Base-by-base conservation (phyloP, 2,113 vertebrate genomes). In the Lampris megalopsis region DNA sequence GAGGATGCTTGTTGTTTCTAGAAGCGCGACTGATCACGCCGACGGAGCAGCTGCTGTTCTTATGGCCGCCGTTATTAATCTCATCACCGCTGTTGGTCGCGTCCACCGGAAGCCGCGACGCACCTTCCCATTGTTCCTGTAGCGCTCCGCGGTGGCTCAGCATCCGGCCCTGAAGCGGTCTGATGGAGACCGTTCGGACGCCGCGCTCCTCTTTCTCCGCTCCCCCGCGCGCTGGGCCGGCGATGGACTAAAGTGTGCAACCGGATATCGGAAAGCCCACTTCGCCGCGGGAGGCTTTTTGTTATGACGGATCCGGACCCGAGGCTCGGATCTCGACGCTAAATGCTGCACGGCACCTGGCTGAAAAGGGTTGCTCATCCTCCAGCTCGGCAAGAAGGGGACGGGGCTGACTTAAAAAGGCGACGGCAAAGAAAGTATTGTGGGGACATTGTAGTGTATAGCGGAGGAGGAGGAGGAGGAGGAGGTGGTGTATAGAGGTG, bases 181-280 rank as follows among this genome's bases (percentile, higher is more conserved):
- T 43, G 61, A 52, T 66, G 8, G 72, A 54, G 56, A 80, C 75
- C 66, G 67, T 71, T 68, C 8, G 52, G 35, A 81, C 76, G 69
- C 77, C 73, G 49, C 69, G 56, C 37, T 45, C 57, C 61, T 71
- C 88, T 84, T 78, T 82, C 84, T 88, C 80, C 84, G 41, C 81
- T 85, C 89, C 88, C 88, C 86, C 76, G 90, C 87, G 87, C 89
- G 79, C 82, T 77, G 66, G 85, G 91, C 80, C 81, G 88, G 83
- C 81, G 86, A 79, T 66, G 89, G 90, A 86, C 84, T 85, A 72
- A 91, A 92, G 86, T 88, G 88, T 90, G 88, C 85, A 92, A 24
- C 92, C 92, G 91, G 92, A 93, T 92, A 93, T 93, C 91, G 92
- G 91, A 90, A 92, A 93, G 91, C 54, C 91, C 89, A 91, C 88